phyloP scores from a whole-genome alignment of 2,113 vertebrate genomes.

The Grammatotria lemairii region DNA sequence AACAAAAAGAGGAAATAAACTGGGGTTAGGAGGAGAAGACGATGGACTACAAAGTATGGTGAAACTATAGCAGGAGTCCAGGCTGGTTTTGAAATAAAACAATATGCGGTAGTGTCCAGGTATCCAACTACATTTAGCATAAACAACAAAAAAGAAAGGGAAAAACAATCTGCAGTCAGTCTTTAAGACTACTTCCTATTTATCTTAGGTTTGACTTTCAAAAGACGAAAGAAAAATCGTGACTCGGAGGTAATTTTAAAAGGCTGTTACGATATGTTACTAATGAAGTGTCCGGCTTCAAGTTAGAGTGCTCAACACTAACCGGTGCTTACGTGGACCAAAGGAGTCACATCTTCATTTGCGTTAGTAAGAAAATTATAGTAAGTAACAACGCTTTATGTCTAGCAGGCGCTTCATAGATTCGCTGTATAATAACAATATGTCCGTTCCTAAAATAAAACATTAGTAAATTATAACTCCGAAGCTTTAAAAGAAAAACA shows the following conservation, averaged over 20 bases:
- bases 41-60: not conserved
- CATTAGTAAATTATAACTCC: accelerated
- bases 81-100: not conserved
- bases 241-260: accelerated
- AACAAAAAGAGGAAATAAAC: not conserved
- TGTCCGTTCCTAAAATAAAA: not conserved
- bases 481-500: not conserved
- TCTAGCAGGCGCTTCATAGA: not conserved
- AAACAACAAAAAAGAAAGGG: not conserved
- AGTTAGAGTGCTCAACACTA: not conserved
- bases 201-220: not conserved
- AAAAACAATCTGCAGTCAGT: not conserved
- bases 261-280: accelerated
- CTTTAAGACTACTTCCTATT: not conserved
- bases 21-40: not conserved
- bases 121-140: not conserved
- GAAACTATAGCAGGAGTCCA: not conserved
- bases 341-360: not conserved
- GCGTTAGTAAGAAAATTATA: not conserved
- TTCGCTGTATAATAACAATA: accelerated
- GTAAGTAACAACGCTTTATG: not conserved
- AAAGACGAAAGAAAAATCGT: not conserved
- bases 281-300: not conserved
- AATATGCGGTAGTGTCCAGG: not conserved
- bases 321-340: slow-evolving; percentile 33